Conservation (phyloP, 2,113 vertebrate species). For the Xiphorhynchus elegans region DNA sequence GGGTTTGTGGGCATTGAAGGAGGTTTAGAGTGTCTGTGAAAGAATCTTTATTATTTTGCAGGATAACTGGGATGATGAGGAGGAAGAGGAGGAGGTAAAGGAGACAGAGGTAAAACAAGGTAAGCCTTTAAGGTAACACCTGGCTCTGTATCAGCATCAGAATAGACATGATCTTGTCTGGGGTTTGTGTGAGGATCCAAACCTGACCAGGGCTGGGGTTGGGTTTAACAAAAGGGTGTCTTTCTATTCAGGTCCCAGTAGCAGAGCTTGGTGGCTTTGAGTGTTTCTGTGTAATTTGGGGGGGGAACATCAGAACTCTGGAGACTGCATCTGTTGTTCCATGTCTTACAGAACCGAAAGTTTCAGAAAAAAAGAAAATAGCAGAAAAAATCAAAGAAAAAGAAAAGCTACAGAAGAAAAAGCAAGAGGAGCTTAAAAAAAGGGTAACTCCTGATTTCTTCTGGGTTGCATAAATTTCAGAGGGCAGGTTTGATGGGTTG, state of each 20-base stretch:
- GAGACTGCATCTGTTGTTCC: not conserved
- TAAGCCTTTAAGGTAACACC: not conserved
- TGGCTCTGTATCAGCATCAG: not conserved
- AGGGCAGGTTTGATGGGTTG: not conserved
- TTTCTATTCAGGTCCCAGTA: not conserved
- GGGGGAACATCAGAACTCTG: not conserved
- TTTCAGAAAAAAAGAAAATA: slow-evolving; percentile 96
- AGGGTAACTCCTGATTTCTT: slow-evolving; percentile 69
- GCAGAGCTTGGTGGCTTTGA: accelerated
- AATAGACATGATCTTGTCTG: not conserved
- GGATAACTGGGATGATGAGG: slow-evolving; percentile 99
- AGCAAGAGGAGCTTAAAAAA: slow-evolving; percentile 85
- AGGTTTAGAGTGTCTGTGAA: not conserved
- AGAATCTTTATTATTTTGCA: slow-evolving; percentile 43
- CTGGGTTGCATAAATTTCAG: not conserved
- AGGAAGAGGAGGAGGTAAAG: slow-evolving; percentile 78
- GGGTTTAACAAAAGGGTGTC: not conserved
- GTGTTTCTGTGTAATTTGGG: not conserved
- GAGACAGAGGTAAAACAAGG: slow-evolving; percentile 78
- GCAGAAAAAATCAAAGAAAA: slow-evolving; percentile 96
- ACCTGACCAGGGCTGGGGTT: accelerated
- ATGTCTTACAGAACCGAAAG: slow-evolving; percentile 81
- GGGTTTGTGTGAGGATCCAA: not conserved
- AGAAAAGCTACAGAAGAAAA: slow-evolving; percentile 89
- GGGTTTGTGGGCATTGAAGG: accelerated